Conservation (phyloP, 1,140 invertebrate species). For the Hesperophylax magnus region DNA sequence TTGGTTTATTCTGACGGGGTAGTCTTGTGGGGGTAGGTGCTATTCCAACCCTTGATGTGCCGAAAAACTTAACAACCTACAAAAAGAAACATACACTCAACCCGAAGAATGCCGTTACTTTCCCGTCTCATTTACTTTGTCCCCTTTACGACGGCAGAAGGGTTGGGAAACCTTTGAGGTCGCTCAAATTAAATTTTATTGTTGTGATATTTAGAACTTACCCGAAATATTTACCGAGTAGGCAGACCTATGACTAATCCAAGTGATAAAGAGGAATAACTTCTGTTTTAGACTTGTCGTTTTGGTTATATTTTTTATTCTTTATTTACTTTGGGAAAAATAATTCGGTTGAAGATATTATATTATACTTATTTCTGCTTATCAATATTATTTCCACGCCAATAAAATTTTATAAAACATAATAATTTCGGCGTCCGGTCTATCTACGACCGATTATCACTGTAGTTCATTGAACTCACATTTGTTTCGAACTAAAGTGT, state of each 20-base stretch:
- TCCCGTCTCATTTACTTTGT: conserved; percentile 28
- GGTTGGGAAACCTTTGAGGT: background rate
- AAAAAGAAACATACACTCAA: conserved; percentile 34
- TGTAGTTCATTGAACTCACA: too few species aligned
- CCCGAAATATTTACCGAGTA: background rate
- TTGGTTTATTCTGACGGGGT: conserved; percentile 4
- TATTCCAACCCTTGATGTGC: conserved; percentile 15
- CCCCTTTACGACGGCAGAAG: conserved; percentile 7
- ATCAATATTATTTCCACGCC: too few species aligned
- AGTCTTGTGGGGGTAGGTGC: background rate
- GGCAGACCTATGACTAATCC: background rate
- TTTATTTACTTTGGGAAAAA: too few species aligned
- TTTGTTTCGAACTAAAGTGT: too few species aligned
- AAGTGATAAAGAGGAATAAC: too few species aligned
- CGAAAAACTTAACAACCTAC: conserved; percentile 36
- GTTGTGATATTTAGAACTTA: background rate
- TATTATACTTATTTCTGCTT: too few species aligned
- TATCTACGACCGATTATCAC: too few species aligned
- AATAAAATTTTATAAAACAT: too few species aligned
- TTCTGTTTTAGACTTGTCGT: too few species aligned
- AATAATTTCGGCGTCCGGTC: too few species aligned
- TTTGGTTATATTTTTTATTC: too few species aligned
- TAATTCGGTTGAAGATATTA: too few species aligned
- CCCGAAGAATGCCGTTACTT: conserved; percentile 20
- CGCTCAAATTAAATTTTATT: background rate